phyloP scores from a whole-genome alignment of 2,888 invertebrate genomes.

The Drosophila anomalata region DNA sequence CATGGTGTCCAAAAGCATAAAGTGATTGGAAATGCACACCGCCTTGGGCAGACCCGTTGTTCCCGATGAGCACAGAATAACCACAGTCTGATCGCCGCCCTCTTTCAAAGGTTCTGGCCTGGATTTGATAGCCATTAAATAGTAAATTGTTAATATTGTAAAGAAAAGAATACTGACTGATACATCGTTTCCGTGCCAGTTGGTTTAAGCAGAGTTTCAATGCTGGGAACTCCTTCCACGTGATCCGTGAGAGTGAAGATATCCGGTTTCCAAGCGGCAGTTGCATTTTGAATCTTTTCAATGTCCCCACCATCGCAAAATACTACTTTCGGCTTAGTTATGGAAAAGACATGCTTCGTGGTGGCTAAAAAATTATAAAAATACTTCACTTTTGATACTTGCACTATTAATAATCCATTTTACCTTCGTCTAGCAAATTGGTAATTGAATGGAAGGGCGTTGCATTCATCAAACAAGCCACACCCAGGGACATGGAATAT shows the following conservation, averaged over 20 bases:
- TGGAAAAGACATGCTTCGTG: constrained; percentile 50
- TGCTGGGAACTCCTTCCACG: constrained; percentile 54
- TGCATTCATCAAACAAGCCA: constrained; percentile 62
- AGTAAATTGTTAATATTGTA: not conserved
- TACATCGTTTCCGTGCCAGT: constrained; percentile 60
- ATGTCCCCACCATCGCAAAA: constrained; percentile 67
- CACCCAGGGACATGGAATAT: constrained; percentile 61
- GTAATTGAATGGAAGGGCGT: constrained; percentile 69
- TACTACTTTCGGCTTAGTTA: constrained; percentile 63
- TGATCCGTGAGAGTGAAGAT: constrained; percentile 54
- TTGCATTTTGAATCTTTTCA: constrained; percentile 54
- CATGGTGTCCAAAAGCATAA: constrained; percentile 51
- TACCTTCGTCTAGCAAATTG: constrained; percentile 55
- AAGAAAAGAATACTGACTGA: constrained; percentile 38
- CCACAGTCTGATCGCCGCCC: constrained; percentile 56
- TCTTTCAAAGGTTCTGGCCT: constrained; percentile 50
- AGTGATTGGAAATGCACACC: constrained; percentile 56
- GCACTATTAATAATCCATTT: not conserved
- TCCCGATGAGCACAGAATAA: constrained; percentile 73
- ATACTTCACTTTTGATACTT: not conserved
- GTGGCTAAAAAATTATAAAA: constrained; percentile 36
- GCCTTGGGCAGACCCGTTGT: constrained; percentile 74
- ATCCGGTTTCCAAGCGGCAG: constrained; percentile 59
- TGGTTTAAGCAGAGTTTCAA: constrained; percentile 59
- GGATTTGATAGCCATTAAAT: not conserved